Evolutionary conservation across 2,797 vertebrate genomes (phyloP), one percentile per base, ranked within the genome.

Genomic region (Psittacula echo): DNA sequence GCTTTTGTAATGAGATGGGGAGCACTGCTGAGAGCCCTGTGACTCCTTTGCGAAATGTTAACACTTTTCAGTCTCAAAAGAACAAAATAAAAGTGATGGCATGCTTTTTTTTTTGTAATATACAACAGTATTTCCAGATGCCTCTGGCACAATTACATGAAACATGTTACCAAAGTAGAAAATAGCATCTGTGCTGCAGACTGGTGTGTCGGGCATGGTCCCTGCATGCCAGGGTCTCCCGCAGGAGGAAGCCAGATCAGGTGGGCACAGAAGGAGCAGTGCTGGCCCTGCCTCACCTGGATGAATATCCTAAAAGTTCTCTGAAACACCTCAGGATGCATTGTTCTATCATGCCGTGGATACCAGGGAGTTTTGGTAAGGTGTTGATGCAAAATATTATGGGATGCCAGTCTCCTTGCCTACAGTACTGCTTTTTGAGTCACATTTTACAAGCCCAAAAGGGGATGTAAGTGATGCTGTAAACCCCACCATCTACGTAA

Each of bases 141-240:
- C 30, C 23, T 67, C 23, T 79, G 54, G 58, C 14, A 24, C 0
- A 0, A 34, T 18, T 16, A 45, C 47, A 32, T 48, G 48, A 87
- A 81, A 50, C 3, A 4, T 3, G 3, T 29, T 51, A 60, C 21
- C 65, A 37, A 82, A 67, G 30, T 42, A 24, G 21, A 74, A 79
- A 67, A 30, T 0, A 65, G 6, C 41, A 61, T 9, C 27, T 90
- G 72, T 68, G 44, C 34, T 68, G 60, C n/a, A 65, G 32, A 19
- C 15, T 1, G 6, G 27, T 1, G 7, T 4, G 17, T 50, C 0
- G 0, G 22, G n/a, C 26, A 45, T 0, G 1, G 34, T 3, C 41
- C 41, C 45, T 34, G 62, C 19, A 18, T 0, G 0, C 22, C 4
- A 18, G 32, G 27, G 16, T 41, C 29, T 71, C 42, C 41, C 18